Conservation (phyloP, 2,888 invertebrate genomes). For the Erynnis tages region DNA sequence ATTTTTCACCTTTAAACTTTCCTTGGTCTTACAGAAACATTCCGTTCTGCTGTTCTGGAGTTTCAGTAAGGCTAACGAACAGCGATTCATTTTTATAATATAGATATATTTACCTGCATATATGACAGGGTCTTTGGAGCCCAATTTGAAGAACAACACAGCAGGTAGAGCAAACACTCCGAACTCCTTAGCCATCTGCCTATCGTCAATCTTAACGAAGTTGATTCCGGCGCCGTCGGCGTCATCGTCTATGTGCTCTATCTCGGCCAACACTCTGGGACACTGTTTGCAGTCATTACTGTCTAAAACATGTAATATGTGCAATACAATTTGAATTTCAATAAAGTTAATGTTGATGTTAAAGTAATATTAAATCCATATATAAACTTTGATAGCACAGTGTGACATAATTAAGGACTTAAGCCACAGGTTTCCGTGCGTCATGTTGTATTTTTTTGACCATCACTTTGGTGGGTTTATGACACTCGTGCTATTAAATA, state of each 20-base stretch:
- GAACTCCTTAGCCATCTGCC: constrained; percentile 91
- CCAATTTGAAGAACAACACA: constrained; percentile 93
- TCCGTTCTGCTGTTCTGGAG: too few species aligned
- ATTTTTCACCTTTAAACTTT: background rate
- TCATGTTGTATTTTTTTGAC: too few species aligned
- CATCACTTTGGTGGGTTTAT: too few species aligned
- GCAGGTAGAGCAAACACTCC: constrained; percentile 96
- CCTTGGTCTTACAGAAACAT: too few species aligned
- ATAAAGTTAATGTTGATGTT: constrained; percentile 8
- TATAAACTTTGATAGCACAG: background rate
- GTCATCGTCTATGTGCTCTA: constrained; percentile 96
- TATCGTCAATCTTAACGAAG: constrained; percentile 95
- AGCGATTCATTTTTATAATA: too few species aligned
- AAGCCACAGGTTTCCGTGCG: too few species aligned
- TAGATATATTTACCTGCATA: constrained; percentile 86
- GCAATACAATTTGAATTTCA: constrained; percentile 33
- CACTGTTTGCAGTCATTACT: constrained; percentile 98
- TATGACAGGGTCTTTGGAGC: constrained; percentile 94
- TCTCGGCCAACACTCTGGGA: constrained; percentile 91
- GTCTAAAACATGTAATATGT: constrained; percentile 86
- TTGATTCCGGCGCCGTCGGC: constrained; percentile 95
- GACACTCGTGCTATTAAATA: too few species aligned
- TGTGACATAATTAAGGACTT: too few species aligned
- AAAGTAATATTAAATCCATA: background rate
- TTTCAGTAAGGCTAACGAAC: too few species aligned